Percentiles rank a stretch among this genome's conserved stretches.
phyloP scores from a whole-genome alignment of 2,113 vertebrate species.

The Plecturocebus donacophilus region DNA sequence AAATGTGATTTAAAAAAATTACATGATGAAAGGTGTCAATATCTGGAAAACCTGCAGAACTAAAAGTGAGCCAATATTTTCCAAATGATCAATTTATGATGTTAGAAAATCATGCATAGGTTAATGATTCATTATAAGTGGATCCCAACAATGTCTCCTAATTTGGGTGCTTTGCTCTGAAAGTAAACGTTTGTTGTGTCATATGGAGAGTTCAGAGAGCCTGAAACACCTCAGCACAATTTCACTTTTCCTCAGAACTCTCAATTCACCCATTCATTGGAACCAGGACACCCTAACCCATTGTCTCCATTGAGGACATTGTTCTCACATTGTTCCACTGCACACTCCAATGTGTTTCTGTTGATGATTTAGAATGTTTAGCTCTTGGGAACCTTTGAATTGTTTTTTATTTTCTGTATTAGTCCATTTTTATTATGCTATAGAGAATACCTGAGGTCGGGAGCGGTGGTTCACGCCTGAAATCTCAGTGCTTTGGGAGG shows the following conservation, averaged over 20 bases:
- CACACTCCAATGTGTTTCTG: neutral
- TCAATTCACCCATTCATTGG: neutral
- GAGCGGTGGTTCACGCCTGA: too few species aligned
- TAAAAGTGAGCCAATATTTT: neutral
- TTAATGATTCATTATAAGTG: neutral
- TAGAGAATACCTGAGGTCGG: too few species aligned
- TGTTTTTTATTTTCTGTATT: neutral
- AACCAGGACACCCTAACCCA: neutral
- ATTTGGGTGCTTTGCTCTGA: neutral
- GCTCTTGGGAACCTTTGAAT: neutral
- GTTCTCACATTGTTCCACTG: neutral
- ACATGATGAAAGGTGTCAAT: neutral
- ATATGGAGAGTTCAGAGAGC: neutral
- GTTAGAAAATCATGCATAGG: neutral
- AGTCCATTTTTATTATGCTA: too few species aligned
- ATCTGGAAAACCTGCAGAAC: neutral
- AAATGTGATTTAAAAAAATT: neutral
- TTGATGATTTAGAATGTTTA: neutral
- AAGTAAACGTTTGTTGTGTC: neutral
- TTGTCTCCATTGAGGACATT: neutral
- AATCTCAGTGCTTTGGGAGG: too few species aligned
- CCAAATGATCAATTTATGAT: neutral
- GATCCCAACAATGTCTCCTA: neutral
- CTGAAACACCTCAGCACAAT: neutral
- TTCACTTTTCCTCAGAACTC: neutral